Evolutionary conservation across 2,888 invertebrate species (phyloP), one percentile per base, ranked within the genome.

Genomic region (Pseudoips prasinana): DNA sequence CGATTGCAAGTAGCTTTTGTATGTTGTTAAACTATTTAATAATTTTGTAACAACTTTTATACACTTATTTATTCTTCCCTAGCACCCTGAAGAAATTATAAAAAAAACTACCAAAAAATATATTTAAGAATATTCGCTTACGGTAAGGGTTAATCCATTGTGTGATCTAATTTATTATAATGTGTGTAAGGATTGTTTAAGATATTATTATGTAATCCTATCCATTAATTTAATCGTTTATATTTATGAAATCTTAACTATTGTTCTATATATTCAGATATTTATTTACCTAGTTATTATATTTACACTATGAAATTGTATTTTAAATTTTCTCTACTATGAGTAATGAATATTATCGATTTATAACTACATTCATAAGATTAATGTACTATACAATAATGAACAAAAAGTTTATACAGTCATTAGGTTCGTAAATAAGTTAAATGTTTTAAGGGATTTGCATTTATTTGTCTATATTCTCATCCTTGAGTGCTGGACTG

Each of bases 11-110:
- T 88, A 88, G 88, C 87, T 88, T 88, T 88, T 88, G 87, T 88
- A 88, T 87, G 76, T 80, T 85, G 84, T 83, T 86, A 81, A 78
- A 81, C 81, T 83, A 80, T 81, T 79, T 76, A 73, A 82, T 76
- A 80, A 77, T 86, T 87, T 86, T 87, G 73, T 87, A 86, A 72
- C 64, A 79, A 87, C 74, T 88, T 88, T 88, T 87, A 84, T 88
- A 88, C 88, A 87, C 87, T 86, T 78, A 74, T 86, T 88, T 84
- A 86, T 77, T 81, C 83, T 86, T 86, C 84, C 87, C 79, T 80
- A 85, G 87, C 88, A 88, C 87, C 81, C 74, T 73, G 84, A 83
- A 75, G 41, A 59, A 64, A 59, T 62, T 65, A 54, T 56, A 44
- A 31, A 23, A 37, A 54, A 59, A 50, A 43, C 52, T 53, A 56